A percentile compares a stretch with the other conserved stretches of the same genome.
Evolutionary conservation across 2,888 invertebrate species (phyloP).

Genomic region (Octodonta nipae): DNA sequence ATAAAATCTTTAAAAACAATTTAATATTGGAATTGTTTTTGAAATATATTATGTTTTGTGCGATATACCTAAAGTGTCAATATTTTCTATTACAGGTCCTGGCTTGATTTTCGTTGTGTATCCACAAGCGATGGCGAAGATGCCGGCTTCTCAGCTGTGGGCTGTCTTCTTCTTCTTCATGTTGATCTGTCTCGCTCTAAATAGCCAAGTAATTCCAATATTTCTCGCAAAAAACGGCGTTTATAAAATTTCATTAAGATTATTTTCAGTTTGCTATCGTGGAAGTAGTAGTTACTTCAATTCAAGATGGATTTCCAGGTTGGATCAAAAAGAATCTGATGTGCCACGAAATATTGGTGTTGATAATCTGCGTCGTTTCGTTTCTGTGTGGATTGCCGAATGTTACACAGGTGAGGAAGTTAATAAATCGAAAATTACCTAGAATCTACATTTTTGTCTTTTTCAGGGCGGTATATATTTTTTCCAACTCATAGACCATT

Average conservation of each 20-base stretch:
- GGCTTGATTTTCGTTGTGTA: constrained; percentile 84
- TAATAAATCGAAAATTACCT: no score
- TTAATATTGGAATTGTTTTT: no score
- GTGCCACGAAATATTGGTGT: constrained; percentile 74
- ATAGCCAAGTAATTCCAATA: constrained; percentile 58
- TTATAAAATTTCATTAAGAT: constrained; percentile 14
- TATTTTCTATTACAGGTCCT: constrained; percentile 43
- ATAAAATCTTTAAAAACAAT: no score
- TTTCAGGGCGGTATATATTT: constrained; percentile 76
- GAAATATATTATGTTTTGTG: no score
- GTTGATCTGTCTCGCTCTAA: constrained; percentile 74
- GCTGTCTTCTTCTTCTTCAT: constrained; percentile 82
- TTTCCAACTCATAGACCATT: constrained; percentile 85
- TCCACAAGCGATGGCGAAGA: constrained; percentile 82
- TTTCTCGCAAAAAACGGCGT: constrained; percentile 8
- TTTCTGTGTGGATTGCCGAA: constrained; percentile 77
- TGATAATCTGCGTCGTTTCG: constrained; percentile 71
- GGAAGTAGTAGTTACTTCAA: constrained; percentile 85
- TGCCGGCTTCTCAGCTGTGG: constrained; percentile 85
- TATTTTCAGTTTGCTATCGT: constrained; percentile 77
- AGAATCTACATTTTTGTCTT: constrained; percentile 1
- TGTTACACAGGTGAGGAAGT: constrained; percentile 58
- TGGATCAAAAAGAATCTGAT: constrained; percentile 72
- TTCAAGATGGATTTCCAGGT: constrained; percentile 83
- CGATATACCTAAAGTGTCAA: no score